Base-by-base conservation (phyloP, 2,888 invertebrate genomes). In the Tribolium freemani region DNA sequence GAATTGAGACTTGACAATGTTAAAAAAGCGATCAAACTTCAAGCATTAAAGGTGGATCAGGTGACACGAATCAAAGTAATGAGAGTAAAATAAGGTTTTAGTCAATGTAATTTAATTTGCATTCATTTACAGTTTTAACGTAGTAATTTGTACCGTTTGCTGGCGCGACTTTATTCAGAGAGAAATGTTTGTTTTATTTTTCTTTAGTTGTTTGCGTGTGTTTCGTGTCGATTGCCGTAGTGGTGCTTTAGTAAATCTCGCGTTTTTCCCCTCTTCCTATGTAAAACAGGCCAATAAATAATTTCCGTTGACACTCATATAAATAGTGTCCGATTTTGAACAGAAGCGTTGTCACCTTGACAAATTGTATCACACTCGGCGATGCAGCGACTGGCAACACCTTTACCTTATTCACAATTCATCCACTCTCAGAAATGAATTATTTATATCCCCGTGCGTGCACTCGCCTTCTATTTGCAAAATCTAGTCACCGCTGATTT, bases 271-370 rank as follows among this genome's bases (percentile, higher is more conserved):
- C 54, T 68, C 30, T 45, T 50, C 60, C 79, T 80, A 81, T 82
- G 82, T 82, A 81, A 82, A 82, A 78, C 78, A 81, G 76, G 11
- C 66, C 73, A 75, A 81, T 82, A 82, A 81, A 82, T 82, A 80
- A 81, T 79, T 69, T 64, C 69, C 79, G 83, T 79, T 80, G 82
- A 83, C 83, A 83, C 79, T 82, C 81, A 80, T 82, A 83, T 83
- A 82, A 81, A 82, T 81, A 80, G 78, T 73, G 78, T 58, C 64
- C 76, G 77, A 76, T 77, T 81, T 78, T 78, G 81, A 82, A 85
- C 85, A 84, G 85, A 85, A 85, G 85, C 85, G 84, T 85, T 84
- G 84, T 84, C 85, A 84, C 78, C 76, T 82, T 84, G 85, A 85
- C 85, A 85, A 84, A 85, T 85, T 84, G 81, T 84, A 83, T 84